Conservation (phyloP, 2,888 invertebrate species). For the Lasioglossum figueresi region DNA sequence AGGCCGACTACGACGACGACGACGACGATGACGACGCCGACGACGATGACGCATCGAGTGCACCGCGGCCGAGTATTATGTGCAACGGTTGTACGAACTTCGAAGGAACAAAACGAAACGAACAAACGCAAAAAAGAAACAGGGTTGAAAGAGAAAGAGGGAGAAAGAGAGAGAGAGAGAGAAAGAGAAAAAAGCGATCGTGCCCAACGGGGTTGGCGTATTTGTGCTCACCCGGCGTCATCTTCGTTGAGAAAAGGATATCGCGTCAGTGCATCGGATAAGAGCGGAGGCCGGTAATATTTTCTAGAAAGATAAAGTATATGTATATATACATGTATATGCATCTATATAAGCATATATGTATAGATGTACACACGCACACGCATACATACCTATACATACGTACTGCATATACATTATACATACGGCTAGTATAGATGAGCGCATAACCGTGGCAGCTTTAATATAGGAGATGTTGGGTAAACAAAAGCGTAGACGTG, state of each 20-base stretch:
- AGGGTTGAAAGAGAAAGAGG: not conserved
- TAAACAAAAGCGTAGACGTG: slow-evolving; percentile 82
- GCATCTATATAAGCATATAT: not conserved
- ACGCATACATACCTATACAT: not conserved
- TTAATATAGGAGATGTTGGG: slow-evolving; percentile 83
- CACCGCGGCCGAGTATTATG: not conserved
- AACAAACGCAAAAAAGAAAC: not conserved
- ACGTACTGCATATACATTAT: slow-evolving; percentile 28
- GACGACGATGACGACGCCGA: not conserved
- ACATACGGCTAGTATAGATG: slow-evolving; percentile 40
- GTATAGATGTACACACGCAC: not conserved
- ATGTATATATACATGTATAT: not conserved
- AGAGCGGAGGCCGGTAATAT: slow-evolving; percentile 61
- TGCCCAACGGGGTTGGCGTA: slow-evolving; percentile 29
- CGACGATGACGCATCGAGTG: not conserved
- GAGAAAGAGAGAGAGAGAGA: no score
- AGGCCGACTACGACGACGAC: not conserved
- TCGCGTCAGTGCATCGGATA: slow-evolving; percentile 59
- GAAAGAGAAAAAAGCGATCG: slow-evolving; percentile 11
- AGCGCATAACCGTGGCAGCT: slow-evolving; percentile 68
- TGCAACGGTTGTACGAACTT: slow-evolving; percentile 30
- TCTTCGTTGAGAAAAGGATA: slow-evolving; percentile 57
- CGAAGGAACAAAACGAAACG: slow-evolving; percentile 4
- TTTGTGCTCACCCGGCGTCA: slow-evolving; percentile 52
- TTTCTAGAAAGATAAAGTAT: slow-evolving; percentile 65